Evolutionary conservation across 2,113 vertebrate species (phyloP).

Genomic region (Rattus rattus): DNA sequence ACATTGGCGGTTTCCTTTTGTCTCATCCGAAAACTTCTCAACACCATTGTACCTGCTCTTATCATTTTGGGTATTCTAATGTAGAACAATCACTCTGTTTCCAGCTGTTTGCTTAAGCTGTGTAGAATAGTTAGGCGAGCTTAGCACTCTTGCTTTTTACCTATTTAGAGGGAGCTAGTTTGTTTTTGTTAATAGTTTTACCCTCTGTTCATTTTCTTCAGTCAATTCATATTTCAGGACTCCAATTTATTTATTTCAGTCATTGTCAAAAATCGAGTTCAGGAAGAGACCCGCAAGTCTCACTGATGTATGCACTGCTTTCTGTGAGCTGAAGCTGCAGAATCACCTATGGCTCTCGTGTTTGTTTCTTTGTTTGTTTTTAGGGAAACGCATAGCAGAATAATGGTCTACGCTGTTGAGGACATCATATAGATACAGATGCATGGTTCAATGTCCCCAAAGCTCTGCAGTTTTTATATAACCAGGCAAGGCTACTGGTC

Average conservation of each 20-base stretch:
- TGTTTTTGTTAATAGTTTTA: not conserved
- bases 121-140: not conserved
- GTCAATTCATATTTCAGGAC: not conserved
- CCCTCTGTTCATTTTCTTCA: not conserved
- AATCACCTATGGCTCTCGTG: not conserved
- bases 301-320: not conserved
- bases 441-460: not conserved
- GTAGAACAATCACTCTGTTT: not conserved
- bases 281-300: not conserved
- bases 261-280: not conserved
- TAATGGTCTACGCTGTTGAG: not conserved
- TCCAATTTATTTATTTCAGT: not conserved
- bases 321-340: not conserved
- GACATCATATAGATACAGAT: not conserved
- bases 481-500: not conserved
- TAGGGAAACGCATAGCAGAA: not conserved
- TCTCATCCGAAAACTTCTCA: not conserved
- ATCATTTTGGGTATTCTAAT: conserved; percentile 20
- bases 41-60: not conserved
- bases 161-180: not conserved
- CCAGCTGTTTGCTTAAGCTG: conserved; percentile 7
- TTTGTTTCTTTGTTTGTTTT: conserved; percentile 1
- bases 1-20: conserved; percentile 29
- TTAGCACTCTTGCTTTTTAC: not conserved
- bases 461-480: not conserved